A percentile compares a stretch with the other conserved stretches of the same genome.
Conservation (phyloP, 1,140 invertebrate genomes). For the Drosophila murphyi region DNA sequence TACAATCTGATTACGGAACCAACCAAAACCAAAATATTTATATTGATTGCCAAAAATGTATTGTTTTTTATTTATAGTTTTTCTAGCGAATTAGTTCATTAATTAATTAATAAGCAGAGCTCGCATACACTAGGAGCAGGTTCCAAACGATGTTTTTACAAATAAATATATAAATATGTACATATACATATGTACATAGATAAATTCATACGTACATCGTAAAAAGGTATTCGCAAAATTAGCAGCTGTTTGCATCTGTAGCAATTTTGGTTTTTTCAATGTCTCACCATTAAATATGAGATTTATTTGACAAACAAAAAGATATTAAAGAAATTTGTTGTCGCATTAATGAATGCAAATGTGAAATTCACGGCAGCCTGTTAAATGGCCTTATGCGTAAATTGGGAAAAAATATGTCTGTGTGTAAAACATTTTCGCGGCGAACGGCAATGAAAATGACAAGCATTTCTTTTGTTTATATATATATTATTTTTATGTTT, state of each 20-base stretch:
- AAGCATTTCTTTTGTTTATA: conserved; percentile 61
- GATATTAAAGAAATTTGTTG: conserved; percentile 22
- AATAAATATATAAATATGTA: neutral
- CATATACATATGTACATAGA: no score
- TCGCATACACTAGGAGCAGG: neutral
- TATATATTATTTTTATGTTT: conserved; percentile 11
- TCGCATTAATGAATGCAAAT: conserved; percentile 57
- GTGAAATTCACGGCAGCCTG: conserved; percentile 63
- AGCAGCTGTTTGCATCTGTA: conserved; percentile 22
- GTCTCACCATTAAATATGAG: conserved; percentile 38
- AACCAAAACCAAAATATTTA: neutral
- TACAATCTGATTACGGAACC: neutral
- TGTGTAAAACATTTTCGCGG: neutral
- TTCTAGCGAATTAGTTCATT: neutral
- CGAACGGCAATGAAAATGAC: conserved; percentile 63
- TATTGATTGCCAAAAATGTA: neutral
- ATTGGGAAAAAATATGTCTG: conserved; percentile 38
- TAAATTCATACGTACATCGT: no score
- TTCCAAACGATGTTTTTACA: conserved; percentile 6
- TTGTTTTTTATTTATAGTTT: neutral
- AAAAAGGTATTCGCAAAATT: neutral
- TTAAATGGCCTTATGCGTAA: conserved; percentile 74
- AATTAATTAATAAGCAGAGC: no score
- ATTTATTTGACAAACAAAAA: conserved; percentile 44
- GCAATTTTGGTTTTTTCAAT: neutral